Conservation (phyloP, 2,888 invertebrate genomes). For the Tetramorium bicarinatum region DNA sequence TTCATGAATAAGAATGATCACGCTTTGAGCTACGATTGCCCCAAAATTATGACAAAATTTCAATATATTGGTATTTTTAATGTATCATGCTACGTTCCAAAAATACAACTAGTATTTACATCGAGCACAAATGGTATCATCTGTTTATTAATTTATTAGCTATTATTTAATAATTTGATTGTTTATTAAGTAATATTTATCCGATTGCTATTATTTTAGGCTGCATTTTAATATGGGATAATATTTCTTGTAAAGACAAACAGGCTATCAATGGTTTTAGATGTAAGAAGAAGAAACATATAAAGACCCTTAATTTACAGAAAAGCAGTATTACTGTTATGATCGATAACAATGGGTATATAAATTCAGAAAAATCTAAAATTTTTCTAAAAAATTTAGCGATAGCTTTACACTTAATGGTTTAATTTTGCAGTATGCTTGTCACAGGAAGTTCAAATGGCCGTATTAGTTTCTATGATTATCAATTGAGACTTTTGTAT, state of each 20-base stretch:
- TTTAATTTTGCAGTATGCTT: slow-evolving; percentile 85
- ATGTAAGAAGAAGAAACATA: slow-evolving; percentile 61
- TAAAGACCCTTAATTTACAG: slow-evolving; percentile 75
- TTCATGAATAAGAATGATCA: slow-evolving; percentile 50
- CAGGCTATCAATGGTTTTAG: not conserved
- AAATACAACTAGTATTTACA: slow-evolving; percentile 87
- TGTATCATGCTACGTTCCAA: slow-evolving; percentile 87
- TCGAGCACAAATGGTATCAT: slow-evolving; percentile 76
- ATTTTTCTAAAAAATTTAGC: not conserved
- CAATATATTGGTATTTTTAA: slow-evolving; percentile 86
- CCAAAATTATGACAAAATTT: slow-evolving; percentile 57
- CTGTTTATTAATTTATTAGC: not conserved
- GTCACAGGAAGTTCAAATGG: slow-evolving; percentile 88
- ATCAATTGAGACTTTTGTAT: slow-evolving; percentile 88
- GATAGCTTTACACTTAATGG: not conserved
- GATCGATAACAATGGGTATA: slow-evolving; percentile 72
- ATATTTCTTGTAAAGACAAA: not conserved
- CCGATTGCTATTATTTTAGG: slow-evolving; percentile 67
- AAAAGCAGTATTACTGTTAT: slow-evolving; percentile 74
- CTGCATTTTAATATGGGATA: slow-evolving; percentile 76
- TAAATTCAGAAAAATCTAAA: not conserved
- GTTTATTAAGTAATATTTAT: not conserved
- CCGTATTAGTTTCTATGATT: slow-evolving; percentile 89
- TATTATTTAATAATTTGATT: not conserved
- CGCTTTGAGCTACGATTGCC: slow-evolving; percentile 48